Base-by-base conservation (phyloP, 2,797 vertebrate genomes). In the Ataeniobius toweri region DNA sequence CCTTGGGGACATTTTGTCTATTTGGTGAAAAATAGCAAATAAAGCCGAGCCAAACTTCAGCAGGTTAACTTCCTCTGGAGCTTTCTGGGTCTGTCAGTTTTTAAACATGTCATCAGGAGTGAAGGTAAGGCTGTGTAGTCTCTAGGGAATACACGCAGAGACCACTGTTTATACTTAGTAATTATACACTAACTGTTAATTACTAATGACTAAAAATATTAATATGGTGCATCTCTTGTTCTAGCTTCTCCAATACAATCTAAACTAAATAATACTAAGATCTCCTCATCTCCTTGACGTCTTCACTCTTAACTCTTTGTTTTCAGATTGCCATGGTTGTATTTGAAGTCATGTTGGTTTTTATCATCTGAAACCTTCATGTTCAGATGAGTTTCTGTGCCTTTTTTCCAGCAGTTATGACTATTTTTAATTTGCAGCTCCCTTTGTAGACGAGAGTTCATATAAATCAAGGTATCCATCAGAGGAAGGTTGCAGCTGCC, bases 351-450 rank as follows among this genome's bases (percentile, higher is more conserved):
- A 18, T 26, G 24, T 26, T 46, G 41, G 41, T 68, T 14, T 67
- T 22, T 24, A 67, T 24, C 24, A 22, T 20, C 39, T 41, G 9
- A 41, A 67, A 41, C 31, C 16, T 28, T 9, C 8, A 36, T 16
- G 7, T 36, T 68, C 65, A 68, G 67, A 14, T 69, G 22, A 69
- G 24, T 46, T n/a, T 46, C 41, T 26, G 67, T 69, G 67, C 67
- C 67, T 48, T 69, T 69, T 36, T 44, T 48, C 16, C 24, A 48
- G 41, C 67, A 69, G 67, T 41, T 46, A 3, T 69, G 41, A 69
- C 41, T 69, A 69, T 69, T 69, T 69, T 69, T 69, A 69, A 7
- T 46, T 12, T 68, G 65, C 10, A 6, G 65, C 39, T 69, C 13
- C 13, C n/a, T 69, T 46, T 46, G n/a, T 46, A 69, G 67, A n/a